Conservation (phyloP, 2,797 vertebrate genomes). For the Simalia tracyae region DNA sequence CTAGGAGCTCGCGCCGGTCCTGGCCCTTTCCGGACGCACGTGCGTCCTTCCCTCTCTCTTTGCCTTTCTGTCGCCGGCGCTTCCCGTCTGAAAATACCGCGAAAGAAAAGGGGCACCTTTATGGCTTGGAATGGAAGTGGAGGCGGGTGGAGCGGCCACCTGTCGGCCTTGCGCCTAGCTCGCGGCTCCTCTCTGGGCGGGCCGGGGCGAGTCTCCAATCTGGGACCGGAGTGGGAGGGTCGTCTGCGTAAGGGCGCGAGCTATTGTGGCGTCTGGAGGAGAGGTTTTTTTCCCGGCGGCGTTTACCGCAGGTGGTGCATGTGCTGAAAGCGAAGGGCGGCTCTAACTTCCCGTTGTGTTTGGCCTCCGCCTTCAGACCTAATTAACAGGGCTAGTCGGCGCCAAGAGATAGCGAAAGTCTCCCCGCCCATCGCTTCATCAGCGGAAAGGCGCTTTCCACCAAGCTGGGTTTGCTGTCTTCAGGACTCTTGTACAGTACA, state of each 20-base stretch:
- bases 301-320: background rate
- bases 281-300: background rate
- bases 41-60: background rate
- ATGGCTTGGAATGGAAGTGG: background rate
- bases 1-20: background rate
- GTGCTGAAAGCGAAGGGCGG: background rate
- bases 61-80: background rate
- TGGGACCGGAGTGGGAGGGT: background rate
- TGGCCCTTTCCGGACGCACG: accelerated
- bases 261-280: slow-evolving; percentile 4
- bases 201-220: background rate
- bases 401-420: background rate
- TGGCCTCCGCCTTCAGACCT: background rate
- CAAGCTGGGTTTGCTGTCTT: background rate
- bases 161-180: background rate
- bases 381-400: background rate
- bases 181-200: background rate
- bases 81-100: background rate
- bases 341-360: background rate
- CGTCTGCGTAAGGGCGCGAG: background rate
- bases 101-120: background rate
- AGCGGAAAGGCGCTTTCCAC: background rate
- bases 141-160: background rate
- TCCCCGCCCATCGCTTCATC: background rate
- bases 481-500: background rate